Conservation (phyloP, 2,888 invertebrate genomes). For the Petrolisthes manimaculis region DNA sequence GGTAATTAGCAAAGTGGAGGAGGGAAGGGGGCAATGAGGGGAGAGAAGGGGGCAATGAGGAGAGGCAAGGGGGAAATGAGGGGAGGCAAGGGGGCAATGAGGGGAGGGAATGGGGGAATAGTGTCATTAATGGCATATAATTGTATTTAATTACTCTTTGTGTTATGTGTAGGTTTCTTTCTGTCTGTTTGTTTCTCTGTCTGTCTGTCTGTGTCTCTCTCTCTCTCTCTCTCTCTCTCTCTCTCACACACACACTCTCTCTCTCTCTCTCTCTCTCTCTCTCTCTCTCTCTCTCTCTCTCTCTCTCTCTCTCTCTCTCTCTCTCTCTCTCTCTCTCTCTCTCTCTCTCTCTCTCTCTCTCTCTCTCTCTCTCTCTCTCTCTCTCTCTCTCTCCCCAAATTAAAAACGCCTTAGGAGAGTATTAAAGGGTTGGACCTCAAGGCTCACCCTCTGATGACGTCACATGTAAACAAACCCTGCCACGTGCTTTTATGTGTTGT, state of each 20-base stretch:
- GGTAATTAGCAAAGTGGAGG: too few relatives aligned
- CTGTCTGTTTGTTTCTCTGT: background rate
- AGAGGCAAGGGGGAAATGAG: background rate
- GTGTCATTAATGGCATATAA: background rate
- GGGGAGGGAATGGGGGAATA: background rate
- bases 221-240: background rate
- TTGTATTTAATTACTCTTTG: background rate
- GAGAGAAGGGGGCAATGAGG: background rate
- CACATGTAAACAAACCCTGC: too few relatives aligned
- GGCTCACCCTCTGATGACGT: too few relatives aligned
- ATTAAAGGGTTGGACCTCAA: too few relatives aligned
- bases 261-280: background rate
- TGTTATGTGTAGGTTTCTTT: background rate
- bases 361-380: slow-evolving; percentile 13
- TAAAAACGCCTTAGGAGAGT: too few relatives aligned
- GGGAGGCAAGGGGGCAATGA: background rate
- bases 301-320: slow-evolving; percentile 3
- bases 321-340: too few relatives aligned
- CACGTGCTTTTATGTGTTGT: too few relatives aligned
- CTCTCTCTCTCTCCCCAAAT: slow-evolving; percentile 7
- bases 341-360: slow-evolving; percentile 13
- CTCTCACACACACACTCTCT: background rate
- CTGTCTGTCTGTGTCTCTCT: background rate
- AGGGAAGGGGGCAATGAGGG: too few relatives aligned
- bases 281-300: background rate